Evolutionary conservation across 2,888 invertebrate genomes (phyloP), one percentile per base, ranked within the genome.

Genomic region (Pristionchus mayeri): DNA sequence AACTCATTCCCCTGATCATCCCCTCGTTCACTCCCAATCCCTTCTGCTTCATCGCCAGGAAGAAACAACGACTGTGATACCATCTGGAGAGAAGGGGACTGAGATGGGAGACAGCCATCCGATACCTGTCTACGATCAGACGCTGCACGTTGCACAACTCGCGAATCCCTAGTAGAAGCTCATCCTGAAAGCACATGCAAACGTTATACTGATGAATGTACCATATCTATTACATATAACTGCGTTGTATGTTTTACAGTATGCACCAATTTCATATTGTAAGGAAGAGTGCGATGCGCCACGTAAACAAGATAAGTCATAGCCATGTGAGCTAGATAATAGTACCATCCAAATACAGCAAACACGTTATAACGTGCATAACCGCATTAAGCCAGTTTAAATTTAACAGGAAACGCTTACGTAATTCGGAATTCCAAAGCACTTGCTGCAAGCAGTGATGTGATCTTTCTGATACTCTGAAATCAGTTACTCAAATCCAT

Each of bases 11-110:
- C 82, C 93, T 92, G 63, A 94, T 93, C 21, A 93, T 93, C 18
- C 91, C 89, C 21, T 92, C 90, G 52, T 90, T 91, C 37, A 92
- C 90, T 7, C 87, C 85, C 52, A 86, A 84, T 30, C 85, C 85
- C 40, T 86, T 83, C 37, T 85, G 84, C 40, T 86, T 81, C 34
- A 93, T 91, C 34, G 90, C 86, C 60, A 92, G 92, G 93, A 94
- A 94, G 87, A 94, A 94, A 87, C 94, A 94, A 3, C 89, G 88
- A 87, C 90, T 93, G 88, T 94, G 94, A 87, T 92, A 93, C 94
- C 94, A 80, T 34, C 80, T 80, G 54, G 27, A 24, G 13, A 80
- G 6, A 21, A 44, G 71, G 24, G 37, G 7, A 21, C 16, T n/a
- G 54, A 54, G 4, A 54, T 54, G 16, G 54, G 4, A 21, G 7